These are phyloP conservation scores for Melanogrammus aeglefinus DNA, from an alignment of 2,797 vertebrate genomes.

Conservation along the genomic window DNA sequence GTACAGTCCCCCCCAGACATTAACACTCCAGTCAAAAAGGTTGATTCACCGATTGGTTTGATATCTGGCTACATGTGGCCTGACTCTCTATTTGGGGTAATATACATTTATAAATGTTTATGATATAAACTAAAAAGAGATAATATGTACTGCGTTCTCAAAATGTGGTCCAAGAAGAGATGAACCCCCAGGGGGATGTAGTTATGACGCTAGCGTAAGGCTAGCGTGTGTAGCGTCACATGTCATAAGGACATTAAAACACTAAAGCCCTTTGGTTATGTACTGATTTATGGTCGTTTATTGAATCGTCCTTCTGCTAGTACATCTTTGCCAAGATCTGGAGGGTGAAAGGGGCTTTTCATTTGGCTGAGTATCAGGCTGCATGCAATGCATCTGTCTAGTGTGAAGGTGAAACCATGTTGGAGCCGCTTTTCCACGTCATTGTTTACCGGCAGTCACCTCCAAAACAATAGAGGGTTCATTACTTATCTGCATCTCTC, in stretches of 20 bases:
- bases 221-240: not conserved
- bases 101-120: too few species aligned
- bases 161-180: too few species aligned
- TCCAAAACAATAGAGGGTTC: not conserved
- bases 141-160: too few species aligned
- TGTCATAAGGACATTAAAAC: not conserved
- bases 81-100: too few species aligned
- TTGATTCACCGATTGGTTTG: too few species aligned
- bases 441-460: not conserved
- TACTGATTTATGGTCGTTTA: not conserved
- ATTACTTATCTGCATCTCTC: too few species aligned
- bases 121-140: too few species aligned
- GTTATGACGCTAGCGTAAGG: not conserved
- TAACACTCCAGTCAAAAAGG: too few species aligned
- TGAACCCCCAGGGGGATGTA: not conserved
- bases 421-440: not conserved
- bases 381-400: not conserved
- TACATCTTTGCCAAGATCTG: not conserved
- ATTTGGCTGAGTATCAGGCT: not conserved
- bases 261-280: not conserved
- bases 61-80: too few species aligned
- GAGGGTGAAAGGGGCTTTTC: not conserved
- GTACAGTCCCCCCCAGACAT: too few species aligned
- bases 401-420: not conserved
- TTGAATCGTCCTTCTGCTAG: not conserved